Conservation (phyloP, 2,888 invertebrate species). For the Callyntrura sp. region DNA sequence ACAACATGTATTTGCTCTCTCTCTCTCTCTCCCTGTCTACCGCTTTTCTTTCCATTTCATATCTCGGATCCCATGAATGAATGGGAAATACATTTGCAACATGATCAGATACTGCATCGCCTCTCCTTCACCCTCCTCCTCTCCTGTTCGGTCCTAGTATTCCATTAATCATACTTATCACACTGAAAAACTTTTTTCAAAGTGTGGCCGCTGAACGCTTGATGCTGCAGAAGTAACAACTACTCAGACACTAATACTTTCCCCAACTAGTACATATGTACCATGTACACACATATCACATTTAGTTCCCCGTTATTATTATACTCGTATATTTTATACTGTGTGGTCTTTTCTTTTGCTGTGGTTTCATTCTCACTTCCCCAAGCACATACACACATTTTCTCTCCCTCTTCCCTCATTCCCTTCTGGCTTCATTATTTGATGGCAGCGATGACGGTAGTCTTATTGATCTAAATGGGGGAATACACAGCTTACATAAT, state of each 20-base stretch:
- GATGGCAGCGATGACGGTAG: constrained; percentile 37
- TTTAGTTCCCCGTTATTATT: not conserved
- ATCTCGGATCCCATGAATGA: constrained; percentile 62
- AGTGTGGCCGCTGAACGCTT: constrained; percentile 27
- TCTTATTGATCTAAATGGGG: constrained; percentile 54
- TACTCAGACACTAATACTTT: not conserved
- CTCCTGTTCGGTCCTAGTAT: constrained; percentile 42
- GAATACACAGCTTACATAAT: not conserved
- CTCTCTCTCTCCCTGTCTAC: constrained; percentile 16
- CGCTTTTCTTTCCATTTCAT: constrained; percentile 32
- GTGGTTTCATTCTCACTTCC: constrained; percentile 1
- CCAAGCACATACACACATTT: not conserved
- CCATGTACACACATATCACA: not conserved
- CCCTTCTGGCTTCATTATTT: constrained; percentile 46
- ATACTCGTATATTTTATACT: not conserved
- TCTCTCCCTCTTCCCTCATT: constrained; percentile 15
- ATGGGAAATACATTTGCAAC: constrained; percentile 74
- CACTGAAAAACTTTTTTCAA: constrained; percentile 65
- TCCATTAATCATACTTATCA: constrained; percentile 77
- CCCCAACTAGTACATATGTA: constrained; percentile 8
- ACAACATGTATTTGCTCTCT: constrained; percentile 49
- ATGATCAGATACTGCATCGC: constrained; percentile 66
- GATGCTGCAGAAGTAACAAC: constrained; percentile 2
- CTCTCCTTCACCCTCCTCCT: constrained; percentile 32
- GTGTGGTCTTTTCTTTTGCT: constrained; percentile 31